A percentile compares a stretch with the other conserved stretches of the same genome.
Evolutionary conservation across 2,888 invertebrate genomes (phyloP).

Genomic region (Brenthis daphne): DNA sequence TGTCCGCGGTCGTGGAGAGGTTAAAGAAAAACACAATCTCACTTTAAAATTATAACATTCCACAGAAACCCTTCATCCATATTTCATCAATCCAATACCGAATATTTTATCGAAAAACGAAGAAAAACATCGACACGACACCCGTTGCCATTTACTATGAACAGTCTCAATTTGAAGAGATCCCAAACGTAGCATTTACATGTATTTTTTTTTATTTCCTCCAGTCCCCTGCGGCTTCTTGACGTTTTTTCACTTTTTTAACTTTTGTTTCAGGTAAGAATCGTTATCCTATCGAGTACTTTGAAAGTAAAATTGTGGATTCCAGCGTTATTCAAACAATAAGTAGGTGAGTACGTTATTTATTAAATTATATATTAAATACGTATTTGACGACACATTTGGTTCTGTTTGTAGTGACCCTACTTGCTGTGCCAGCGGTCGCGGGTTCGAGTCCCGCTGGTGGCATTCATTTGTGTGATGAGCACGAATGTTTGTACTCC

Average conservation of each 20-base stretch:
- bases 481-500: too few relatives aligned
- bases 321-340: neutral
- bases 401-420: too few relatives aligned
- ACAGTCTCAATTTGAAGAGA: slow-evolving; percentile 20
- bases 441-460: too few relatives aligned
- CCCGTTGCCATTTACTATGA: slow-evolving; percentile 24
- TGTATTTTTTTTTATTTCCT: slow-evolving; percentile 46
- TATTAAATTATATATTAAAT: neutral
- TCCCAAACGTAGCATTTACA: slow-evolving; percentile 47
- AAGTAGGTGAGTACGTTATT: neutral
- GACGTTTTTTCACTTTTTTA: slow-evolving; percentile 55
- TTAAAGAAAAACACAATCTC: neutral
- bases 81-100: slow-evolving; percentile 14
- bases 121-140: slow-evolving; percentile 19
- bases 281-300: slow-evolving; percentile 46
- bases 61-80: slow-evolving; percentile 22
- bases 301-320: neutral
- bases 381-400: too few relatives aligned
- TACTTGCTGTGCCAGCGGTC: too few relatives aligned
- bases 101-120: slow-evolving; percentile 18
- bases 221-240: slow-evolving; percentile 47
- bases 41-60: slow-evolving; percentile 7
- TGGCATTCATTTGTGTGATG: too few relatives aligned
- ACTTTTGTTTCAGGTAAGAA: slow-evolving; percentile 67
- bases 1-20: too few relatives aligned